Conservation (phyloP, 2,113 vertebrate genomes). For the Phyllostomus discolor region DNA sequence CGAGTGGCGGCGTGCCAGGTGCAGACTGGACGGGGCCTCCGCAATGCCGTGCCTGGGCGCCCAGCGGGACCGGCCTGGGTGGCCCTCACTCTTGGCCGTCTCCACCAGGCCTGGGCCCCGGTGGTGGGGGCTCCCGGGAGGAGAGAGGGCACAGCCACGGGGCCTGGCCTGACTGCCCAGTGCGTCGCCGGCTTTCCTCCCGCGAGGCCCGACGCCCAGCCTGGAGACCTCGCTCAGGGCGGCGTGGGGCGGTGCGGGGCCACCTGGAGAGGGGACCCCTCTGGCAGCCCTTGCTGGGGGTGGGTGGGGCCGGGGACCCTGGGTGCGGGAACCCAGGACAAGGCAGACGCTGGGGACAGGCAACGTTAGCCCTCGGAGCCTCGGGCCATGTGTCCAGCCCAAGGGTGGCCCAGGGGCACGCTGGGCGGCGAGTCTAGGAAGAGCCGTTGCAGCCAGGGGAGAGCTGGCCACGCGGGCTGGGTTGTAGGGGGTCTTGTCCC, state of each 20-base stretch:
- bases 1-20: too few relatives aligned
- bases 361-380: background rate
- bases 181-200: too few relatives aligned
- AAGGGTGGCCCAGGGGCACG: background rate
- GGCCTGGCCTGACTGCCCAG: background rate
- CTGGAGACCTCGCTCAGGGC: background rate
- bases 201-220: background rate
- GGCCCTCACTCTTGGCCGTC: background rate
- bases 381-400: background rate
- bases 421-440: background rate
- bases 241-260: rapidly evolving
- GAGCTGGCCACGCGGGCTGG: background rate
- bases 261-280: background rate
- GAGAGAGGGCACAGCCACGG: background rate
- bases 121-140: background rate
- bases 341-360: background rate
- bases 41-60: too few relatives aligned
- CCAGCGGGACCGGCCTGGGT: background rate
- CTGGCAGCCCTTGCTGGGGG: rapidly evolving
- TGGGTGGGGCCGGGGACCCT: too few relatives aligned
- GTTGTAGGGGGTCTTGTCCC: rapidly evolving
- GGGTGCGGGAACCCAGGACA: background rate
- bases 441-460: background rate
- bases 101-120: background rate
- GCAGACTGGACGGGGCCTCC: too few relatives aligned